phyloP scores from a whole-genome alignment of 2,888 invertebrate species.

The Dexiosoma caninum region DNA sequence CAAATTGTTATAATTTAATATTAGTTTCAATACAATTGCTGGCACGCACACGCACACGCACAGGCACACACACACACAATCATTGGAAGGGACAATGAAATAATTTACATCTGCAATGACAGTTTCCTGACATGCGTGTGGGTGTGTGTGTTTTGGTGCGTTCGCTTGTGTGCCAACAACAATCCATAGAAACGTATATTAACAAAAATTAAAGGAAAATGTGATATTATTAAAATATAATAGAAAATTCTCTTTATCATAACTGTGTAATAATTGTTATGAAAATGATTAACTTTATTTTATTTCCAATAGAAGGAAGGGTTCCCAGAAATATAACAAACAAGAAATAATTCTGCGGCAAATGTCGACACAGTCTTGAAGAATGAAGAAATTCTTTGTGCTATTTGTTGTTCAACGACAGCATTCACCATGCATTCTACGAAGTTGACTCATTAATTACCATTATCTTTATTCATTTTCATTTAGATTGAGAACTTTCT shows the following conservation, averaged over 20 bases:
- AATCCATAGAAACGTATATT: conserved; percentile 19
- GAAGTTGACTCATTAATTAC: no score
- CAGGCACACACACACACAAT: background rate
- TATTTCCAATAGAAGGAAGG: background rate
- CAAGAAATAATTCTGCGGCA: no score
- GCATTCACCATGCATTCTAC: no score
- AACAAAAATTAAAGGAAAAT: conserved; percentile 21
- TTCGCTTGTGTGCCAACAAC: background rate
- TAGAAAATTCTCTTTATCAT: conserved; percentile 34
- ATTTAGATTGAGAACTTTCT: no score
- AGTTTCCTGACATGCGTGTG: background rate
- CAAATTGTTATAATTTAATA: conserved; percentile 50
- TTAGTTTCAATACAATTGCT: background rate
- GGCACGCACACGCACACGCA: background rate
- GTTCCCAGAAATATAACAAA: background rate
- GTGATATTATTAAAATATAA: conserved; percentile 35
- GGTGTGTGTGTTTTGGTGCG: background rate
- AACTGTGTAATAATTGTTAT: conserved; percentile 11
- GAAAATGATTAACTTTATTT: conserved; percentile 6
- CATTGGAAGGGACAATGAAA: background rate
- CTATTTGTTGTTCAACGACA: no score
- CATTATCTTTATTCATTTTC: no score
- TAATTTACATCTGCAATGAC: background rate
- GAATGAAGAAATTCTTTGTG: no score
- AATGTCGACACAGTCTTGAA: no score